phyloP scores from a whole-genome alignment of 2,113 vertebrate genomes.

The Micromys minutus region DNA sequence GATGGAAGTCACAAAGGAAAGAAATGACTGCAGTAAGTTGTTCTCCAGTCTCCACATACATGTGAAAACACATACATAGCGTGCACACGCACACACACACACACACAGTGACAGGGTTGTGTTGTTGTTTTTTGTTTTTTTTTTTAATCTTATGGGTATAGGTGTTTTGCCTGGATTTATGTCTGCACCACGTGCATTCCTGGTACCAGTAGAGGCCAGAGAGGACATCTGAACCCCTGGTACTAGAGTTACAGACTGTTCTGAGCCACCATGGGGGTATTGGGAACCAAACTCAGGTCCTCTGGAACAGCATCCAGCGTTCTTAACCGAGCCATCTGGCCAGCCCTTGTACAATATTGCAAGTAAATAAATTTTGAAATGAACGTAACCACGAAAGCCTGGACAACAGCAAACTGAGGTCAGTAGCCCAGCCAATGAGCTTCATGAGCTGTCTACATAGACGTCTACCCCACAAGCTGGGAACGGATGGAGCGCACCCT shows the following conservation, averaged over 20 bases:
- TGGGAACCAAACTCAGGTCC: neutral
- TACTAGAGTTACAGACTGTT: neutral
- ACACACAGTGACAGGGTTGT: neutral
- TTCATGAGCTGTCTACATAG: neutral
- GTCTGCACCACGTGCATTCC: neutral
- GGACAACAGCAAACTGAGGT: neutral
- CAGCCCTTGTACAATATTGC: neutral
- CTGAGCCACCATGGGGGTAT: neutral
- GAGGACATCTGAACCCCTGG: neutral
- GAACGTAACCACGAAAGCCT: neutral
- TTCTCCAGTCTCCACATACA: neutral
- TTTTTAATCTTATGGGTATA: neutral
- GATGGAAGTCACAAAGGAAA: neutral
- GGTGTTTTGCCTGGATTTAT: neutral
- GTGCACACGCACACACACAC: too few relatives aligned
- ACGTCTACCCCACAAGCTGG: neutral
- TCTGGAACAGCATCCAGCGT: neutral
- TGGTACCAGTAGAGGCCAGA: neutral
- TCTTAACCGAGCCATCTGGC: neutral
- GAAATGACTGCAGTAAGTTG: neutral
- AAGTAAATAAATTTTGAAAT: neutral
- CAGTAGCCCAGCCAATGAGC: neutral
- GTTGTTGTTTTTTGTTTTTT: neutral
- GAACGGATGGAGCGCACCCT: neutral
- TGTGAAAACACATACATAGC: neutral